These are phyloP conservation scores for Otolemur garnettii DNA, from an alignment of 2,113 vertebrate genomes.

Conservation along the genomic window DNA sequence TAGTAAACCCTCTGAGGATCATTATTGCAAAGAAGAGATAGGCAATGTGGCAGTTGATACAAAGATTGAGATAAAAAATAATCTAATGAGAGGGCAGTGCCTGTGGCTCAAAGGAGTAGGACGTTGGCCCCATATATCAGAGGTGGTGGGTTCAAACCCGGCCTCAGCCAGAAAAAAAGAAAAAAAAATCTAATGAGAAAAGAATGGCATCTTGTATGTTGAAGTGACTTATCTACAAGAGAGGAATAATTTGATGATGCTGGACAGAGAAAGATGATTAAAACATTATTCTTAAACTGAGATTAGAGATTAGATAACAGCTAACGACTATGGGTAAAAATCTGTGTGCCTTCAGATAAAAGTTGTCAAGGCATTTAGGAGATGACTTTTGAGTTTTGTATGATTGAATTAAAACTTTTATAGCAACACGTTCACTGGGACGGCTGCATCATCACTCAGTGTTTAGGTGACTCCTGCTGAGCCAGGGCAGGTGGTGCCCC, in stretches of 20 bases:
- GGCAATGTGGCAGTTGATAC: not conserved
- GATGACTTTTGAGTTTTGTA: not conserved
- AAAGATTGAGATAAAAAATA: not conserved
- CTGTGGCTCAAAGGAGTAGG: too few species aligned
- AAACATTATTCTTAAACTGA: not conserved
- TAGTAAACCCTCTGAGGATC: not conserved
- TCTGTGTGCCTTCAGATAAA: not conserved
- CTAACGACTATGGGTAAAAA: not conserved
- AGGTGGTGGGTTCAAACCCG: too few species aligned
- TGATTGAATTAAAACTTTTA: not conserved
- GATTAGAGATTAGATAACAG: not conserved
- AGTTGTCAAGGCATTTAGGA: not conserved
- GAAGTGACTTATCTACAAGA: not conserved
- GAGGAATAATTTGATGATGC: not conserved
- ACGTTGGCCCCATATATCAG: too few species aligned
- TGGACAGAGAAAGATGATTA: not conserved
- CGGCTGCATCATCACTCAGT: not conserved
- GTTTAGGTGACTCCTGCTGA: not conserved
- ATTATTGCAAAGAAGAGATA: not conserved
- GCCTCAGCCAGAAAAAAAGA: too few species aligned
- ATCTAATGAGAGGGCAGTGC: not conserved
- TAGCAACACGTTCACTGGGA: not conserved
- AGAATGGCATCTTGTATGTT: not conserved
- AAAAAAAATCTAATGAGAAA: not conserved
- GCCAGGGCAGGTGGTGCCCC: too few species aligned